Base-by-base conservation (phyloP, 2,888 invertebrate genomes). In the Callimorpha dominula region DNA sequence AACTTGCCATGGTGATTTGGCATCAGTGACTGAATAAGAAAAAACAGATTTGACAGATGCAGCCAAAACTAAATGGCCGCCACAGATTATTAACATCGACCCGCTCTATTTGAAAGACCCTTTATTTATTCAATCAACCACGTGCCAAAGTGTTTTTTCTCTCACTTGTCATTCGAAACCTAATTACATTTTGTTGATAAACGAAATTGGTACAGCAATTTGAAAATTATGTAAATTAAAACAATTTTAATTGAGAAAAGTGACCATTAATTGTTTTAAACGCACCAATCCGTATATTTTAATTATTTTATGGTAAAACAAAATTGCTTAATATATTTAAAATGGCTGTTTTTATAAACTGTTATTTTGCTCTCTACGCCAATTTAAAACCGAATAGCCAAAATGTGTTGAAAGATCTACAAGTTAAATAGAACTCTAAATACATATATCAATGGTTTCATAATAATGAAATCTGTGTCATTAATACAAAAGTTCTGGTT, bases 241-340 rank as follows among this genome's bases (percentile, higher is more conserved):
- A 80, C 80, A 74, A 63, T 82, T 65, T 80, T 80, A 83, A 83
- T 83, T 84, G 82, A 80, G 77, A 82, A 84, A 84, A 83, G 84
- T 82, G 83, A 79, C 72, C 79, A 79, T 75, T 83, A 82, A 82
- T 83, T 83, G 82, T 82, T 75, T 72, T 76, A 68, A 84, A 79
- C 75, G 83, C 84, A 77, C 66, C 81, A 80, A 80, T 80, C 79
- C 75, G 71, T 71, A 72, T 66, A 70, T 70, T 82, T 84, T 84
- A 84, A 83, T 83, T 76, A 83, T 84, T 82, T 82, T 82, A 83
- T 82, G 84, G 84, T 82, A 71, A 82, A 82, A 82, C 68, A 12
- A 79, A 83, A 83, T 83, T 83, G 83, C 68, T 80, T 82, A 80
- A 75, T 80, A 82, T 66, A 73, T 78, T 72, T 76, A 68, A 78